Evolutionary conservation across 2,888 invertebrate genomes (phyloP), one percentile per base, ranked within the genome.

Genomic region (Tachystola acroxantha): DNA sequence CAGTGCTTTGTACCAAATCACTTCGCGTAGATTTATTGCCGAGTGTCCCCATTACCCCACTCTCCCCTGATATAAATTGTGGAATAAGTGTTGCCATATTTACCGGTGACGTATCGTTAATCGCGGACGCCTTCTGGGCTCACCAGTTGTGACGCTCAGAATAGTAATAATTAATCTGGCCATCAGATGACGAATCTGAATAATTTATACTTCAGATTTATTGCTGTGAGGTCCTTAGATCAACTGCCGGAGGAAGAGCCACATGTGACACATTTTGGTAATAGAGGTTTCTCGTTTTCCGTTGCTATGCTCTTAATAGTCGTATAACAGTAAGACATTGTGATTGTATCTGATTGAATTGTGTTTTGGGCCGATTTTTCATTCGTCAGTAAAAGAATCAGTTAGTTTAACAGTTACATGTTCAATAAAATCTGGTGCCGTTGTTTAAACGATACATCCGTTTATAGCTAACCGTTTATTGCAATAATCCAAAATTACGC

Each of bases 51-150:
- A 59, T 71, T 70, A 66, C 77, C 80, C 81, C 78, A 68, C 65
- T 70, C 66, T 68, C 75, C 75, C 76, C 63, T 70, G 50, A 64
- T 68, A 85, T 82, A 84, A 85, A 85, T 86, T 70, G 75, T 72
- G 64, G 69, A 84, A 82, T 81, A 82, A 85, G 82, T 85, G 82
- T 84, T 81, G 74, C 81, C 82, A 85, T 85, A 85, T 85, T 86
- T 85, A 84, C 79, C 60, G 71, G 80, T 82, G 85, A 84, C 81
- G 79, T 81, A 68, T 80, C 72, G 77, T 80, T 79, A 81, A 82
- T 82, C 80, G 75, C 66, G 49, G 68, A 64, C 63, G 69, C 79
- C 81, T 79, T 74, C 78, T 80, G 80, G 50, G 65, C 60, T 65
- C 66, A 63, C 64, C 69, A 68, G 65, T 75, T 63, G 43, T 50